A percentile compares a stretch with the other conserved stretches of the same genome.
These are phyloP conservation scores for Condylura cristata DNA, from an alignment of 2,113 vertebrate genomes.

Conservation along the genomic window DNA sequence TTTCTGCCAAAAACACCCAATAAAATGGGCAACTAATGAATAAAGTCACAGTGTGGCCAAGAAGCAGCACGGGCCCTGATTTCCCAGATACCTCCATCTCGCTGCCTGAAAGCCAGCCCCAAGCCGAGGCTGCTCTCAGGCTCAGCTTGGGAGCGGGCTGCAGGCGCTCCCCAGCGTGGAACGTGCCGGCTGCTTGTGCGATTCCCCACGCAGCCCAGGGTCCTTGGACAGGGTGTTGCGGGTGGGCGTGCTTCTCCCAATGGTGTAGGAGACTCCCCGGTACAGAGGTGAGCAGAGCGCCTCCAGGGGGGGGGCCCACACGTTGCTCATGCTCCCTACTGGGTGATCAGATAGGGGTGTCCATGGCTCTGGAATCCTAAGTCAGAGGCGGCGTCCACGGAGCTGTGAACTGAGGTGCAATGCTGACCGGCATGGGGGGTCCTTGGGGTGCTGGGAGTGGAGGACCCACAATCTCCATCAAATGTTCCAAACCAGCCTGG, in stretches of 20 bases:
- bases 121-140: neutral
- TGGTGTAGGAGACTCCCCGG: neutral
- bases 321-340: fast-evolving
- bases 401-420: neutral
- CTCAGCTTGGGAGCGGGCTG: neutral
- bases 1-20: slow-evolving; percentile 49
- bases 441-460: fast-evolving
- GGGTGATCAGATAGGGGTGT: too few relatives aligned
- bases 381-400: fast-evolving
- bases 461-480: too few relatives aligned
- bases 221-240: neutral
- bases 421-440: fast-evolving
- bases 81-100: slow-evolving; percentile 5
- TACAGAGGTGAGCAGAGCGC: neutral
- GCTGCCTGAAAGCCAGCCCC: neutral
- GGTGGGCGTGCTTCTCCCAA: neutral
- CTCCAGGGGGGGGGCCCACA: fast-evolving
- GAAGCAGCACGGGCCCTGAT: slow-evolving; percentile 14
- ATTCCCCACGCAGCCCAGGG: neutral
- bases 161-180: neutral
- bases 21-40: slow-evolving; percentile 62
- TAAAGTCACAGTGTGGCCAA: slow-evolving; percentile 12
- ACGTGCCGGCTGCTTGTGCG: too few relatives aligned
- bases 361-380: neutral
- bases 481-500: neutral